Percentiles rank a stretch among this genome's conserved stretches.
phyloP scores from a whole-genome alignment of 2,797 vertebrate genomes.

The Amblyraja radiata region DNA sequence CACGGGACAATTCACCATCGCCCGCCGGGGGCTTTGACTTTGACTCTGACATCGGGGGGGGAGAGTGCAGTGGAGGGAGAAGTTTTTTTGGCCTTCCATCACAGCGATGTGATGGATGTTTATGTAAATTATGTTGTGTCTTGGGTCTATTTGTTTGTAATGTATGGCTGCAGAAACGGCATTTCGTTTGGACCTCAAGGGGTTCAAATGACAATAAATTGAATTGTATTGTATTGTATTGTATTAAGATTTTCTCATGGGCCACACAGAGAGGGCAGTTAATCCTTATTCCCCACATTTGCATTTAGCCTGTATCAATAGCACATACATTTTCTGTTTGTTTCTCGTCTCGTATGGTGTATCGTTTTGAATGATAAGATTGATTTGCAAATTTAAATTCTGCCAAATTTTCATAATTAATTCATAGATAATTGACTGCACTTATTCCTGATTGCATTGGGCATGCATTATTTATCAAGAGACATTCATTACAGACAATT shows the following conservation, averaged over 20 bases:
- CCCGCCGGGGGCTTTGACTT: no score
- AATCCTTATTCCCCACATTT: not conserved
- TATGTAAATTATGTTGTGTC: no score
- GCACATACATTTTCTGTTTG: not conserved
- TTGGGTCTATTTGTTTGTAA: no score
- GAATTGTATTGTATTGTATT: no score
- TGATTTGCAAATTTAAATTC: slow-evolving; percentile 10
- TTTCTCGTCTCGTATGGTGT: not conserved
- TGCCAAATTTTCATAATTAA: not conserved
- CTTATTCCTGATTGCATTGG: not conserved
- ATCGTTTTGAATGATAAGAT: not conserved
- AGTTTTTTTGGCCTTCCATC: no score
- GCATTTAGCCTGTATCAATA: not conserved
- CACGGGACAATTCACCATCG: no score
- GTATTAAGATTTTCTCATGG: not conserved
- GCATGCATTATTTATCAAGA: not conserved
- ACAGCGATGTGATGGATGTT: no score
- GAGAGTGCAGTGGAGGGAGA: no score
- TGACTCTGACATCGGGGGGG: no score
- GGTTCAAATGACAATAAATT: no score
- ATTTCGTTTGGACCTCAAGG: no score
- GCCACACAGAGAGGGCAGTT: not conserved
- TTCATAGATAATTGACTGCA: slow-evolving; percentile 11
- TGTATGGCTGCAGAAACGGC: no score
- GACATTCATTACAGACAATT: not conserved